Conservation (phyloP, 2,888 invertebrate genomes). For the Smittia aterrima region DNA sequence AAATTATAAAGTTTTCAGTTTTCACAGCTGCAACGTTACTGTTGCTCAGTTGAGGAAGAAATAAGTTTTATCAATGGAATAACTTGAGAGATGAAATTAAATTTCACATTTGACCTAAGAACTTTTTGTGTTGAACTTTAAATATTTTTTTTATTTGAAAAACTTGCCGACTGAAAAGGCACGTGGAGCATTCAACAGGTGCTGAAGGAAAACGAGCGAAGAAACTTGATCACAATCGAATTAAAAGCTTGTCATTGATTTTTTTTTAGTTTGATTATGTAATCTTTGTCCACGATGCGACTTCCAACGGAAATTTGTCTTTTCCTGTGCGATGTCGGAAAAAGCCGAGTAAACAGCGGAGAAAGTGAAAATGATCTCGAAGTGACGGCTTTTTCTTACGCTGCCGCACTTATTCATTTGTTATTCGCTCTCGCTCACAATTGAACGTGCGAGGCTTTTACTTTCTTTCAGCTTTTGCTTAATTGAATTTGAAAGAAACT, state of each 20-base stretch:
- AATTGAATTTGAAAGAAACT: constrained; percentile 33
- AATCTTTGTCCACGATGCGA: not conserved
- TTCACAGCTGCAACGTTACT: too few species aligned
- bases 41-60: too few species aligned
- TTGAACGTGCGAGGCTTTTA: constrained; percentile 25
- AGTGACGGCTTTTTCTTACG: not conserved
- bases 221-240: not conserved
- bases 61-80: too few species aligned
- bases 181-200: not conserved
- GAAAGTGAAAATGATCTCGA: constrained; percentile 23
- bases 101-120: too few species aligned
- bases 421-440: not conserved
- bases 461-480: constrained; percentile 33
- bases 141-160: not conserved
- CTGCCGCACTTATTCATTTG: not conserved
- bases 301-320: not conserved
- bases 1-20: too few species aligned
- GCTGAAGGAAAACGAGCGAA: not conserved
- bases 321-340: not conserved
- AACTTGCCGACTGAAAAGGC: not conserved
- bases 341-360: not conserved
- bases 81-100: too few species aligned
- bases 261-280: not conserved
- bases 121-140: too few species aligned
- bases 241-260: not conserved